These are phyloP conservation scores for Ceyx cyanopectus DNA, from an alignment of 2,113 vertebrate species.

Conservation along the genomic window DNA sequence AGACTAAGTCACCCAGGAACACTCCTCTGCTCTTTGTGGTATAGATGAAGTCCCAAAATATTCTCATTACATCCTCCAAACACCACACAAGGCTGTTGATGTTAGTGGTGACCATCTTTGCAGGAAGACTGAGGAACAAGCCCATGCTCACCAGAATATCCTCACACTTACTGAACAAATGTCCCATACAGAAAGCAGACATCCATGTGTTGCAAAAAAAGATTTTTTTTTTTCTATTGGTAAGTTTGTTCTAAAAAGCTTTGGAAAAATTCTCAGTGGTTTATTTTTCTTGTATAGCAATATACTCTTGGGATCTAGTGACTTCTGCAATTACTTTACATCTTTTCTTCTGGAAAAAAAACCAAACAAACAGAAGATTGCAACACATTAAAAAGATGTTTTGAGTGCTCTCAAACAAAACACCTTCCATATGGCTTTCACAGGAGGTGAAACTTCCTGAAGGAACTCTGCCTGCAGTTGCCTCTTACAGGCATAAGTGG, in stretches of 20 bases:
- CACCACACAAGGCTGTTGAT: background rate
- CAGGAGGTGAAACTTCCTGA: background rate
- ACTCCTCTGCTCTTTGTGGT: background rate
- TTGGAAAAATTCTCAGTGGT: background rate
- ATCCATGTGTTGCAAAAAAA: background rate
- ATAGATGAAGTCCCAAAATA: background rate
- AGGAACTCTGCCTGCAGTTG: background rate
- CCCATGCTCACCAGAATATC: background rate
- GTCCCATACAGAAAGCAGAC: background rate
- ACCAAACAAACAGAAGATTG: background rate
- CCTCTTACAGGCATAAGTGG: background rate
- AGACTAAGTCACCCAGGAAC: too few species aligned
- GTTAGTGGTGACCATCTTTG: background rate
- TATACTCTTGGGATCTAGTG: background rate
- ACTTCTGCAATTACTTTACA: slow-evolving; percentile 37
- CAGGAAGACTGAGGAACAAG: background rate
- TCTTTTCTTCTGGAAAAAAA: background rate
- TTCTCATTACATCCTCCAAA: background rate
- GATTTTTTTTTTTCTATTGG: background rate
- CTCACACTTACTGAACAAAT: rapidly evolving
- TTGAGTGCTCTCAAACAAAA: background rate
- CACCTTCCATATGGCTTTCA: background rate
- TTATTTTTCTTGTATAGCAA: slow-evolving; percentile 3
- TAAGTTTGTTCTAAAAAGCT: slow-evolving; percentile 2
- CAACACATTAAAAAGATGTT: background rate